phyloP scores from a whole-genome alignment of 2,888 invertebrate species.

The Ctena decussata region DNA sequence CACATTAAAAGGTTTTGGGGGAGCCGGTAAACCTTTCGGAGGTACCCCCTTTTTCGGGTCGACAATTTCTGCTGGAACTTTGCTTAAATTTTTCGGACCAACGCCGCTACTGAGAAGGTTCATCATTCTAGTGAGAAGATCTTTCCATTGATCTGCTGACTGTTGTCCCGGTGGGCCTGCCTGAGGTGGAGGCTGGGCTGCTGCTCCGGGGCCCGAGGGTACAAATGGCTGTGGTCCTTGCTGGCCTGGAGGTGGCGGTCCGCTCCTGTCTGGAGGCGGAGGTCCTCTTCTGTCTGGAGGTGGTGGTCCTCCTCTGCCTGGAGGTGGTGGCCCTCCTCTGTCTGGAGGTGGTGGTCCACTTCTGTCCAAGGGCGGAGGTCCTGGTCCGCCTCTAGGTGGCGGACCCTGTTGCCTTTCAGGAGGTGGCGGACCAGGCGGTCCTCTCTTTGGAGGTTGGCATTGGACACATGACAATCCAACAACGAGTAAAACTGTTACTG shows the following conservation, averaged over 20 bases:
- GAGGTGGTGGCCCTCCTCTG: slow-evolving; percentile 19
- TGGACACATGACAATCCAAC: neutral
- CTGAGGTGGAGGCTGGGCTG: neutral
- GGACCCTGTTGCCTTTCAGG: neutral
- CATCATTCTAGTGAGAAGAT: slow-evolving; percentile 62
- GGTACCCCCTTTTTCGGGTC: neutral
- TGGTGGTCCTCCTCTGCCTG: neutral
- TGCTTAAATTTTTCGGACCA: neutral
- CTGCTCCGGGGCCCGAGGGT: neutral
- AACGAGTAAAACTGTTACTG: neutral
- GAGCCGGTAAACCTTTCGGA: neutral
- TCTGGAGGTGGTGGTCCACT: slow-evolving; percentile 19
- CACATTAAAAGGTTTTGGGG: slow-evolving; percentile 12
- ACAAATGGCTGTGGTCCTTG: neutral
- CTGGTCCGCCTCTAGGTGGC: neutral
- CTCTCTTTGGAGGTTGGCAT: neutral
- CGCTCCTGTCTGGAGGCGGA: neutral
- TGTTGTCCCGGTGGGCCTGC: neutral
- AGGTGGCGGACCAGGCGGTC: slow-evolving; percentile 21
- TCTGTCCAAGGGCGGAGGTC: neutral
- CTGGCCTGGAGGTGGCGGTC: neutral
- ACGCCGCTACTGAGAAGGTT: slow-evolving; percentile 52
- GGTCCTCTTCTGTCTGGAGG: slow-evolving; percentile 11
- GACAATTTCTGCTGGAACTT: neutral
- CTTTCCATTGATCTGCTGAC: slow-evolving; percentile 57